These are phyloP conservation scores for Girardinus metallicus DNA, from an alignment of 2,797 vertebrate species.

Conservation along the genomic window DNA sequence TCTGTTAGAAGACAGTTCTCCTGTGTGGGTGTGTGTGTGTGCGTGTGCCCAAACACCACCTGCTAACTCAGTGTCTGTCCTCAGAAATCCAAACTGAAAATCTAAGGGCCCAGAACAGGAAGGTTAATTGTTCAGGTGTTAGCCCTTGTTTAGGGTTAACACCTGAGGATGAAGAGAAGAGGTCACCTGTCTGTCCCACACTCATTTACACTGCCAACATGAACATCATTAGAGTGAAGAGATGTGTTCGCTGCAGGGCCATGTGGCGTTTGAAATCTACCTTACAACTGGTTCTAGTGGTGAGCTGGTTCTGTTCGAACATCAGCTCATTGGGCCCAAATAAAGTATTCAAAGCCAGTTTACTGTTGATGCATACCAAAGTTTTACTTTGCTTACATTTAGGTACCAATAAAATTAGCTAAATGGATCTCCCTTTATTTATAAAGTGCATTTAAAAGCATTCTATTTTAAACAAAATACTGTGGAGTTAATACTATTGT, in stretches of 20 bases:
- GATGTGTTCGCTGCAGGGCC: neutral
- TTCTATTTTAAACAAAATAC: neutral
- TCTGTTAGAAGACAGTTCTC: neutral
- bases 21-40: neutral
- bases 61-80: neutral
- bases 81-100: neutral
- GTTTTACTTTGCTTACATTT: neutral
- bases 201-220: neutral
- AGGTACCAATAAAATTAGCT: neutral
- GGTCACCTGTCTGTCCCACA: neutral
- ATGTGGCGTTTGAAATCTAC: neutral
- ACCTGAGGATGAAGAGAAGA: neutral
- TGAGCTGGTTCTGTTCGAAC: neutral
- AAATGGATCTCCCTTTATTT: neutral
- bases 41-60: neutral
- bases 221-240: neutral
- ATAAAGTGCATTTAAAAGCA: neutral
- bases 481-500: neutral
- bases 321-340: no score
- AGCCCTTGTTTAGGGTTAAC: neutral
- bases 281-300: neutral
- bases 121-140: neutral
- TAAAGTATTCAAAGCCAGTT: neutral
- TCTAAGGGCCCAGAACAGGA: neutral
- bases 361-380: neutral